phyloP scores from a whole-genome alignment of 2,113 vertebrate species.

The Eurystomus gularis region DNA sequence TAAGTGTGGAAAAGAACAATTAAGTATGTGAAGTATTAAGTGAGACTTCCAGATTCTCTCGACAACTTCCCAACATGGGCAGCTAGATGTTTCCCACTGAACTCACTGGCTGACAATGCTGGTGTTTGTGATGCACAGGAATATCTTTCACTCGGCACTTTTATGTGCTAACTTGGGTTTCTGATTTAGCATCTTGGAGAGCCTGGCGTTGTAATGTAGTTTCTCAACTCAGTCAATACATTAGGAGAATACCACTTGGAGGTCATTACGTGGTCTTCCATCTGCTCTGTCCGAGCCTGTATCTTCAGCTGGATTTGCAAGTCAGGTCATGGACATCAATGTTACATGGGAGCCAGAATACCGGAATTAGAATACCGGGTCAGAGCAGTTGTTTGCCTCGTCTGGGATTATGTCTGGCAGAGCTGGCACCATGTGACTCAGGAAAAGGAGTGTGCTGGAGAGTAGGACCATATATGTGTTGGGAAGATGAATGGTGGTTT shows the following conservation, averaged over 20 bases:
- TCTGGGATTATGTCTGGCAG: not conserved
- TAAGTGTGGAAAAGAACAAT: not conserved
- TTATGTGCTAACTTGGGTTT: constrained; percentile 1
- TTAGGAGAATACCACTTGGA: not conserved
- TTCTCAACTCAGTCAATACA: not conserved
- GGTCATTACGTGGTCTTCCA: not conserved
- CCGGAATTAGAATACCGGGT: not conserved
- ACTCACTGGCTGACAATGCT: not conserved
- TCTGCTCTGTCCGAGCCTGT: not conserved
- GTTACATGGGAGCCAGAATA: not conserved
- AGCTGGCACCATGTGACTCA: not conserved
- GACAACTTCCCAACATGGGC: not conserved
- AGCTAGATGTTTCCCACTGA: not conserved
- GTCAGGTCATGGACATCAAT: not conserved
- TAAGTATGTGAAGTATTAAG: not conserved
- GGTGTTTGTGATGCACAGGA: not conserved
- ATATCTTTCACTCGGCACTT: not conserved
- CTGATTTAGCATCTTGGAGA: not conserved
- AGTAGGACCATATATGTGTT: not conserved
- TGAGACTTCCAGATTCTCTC: not conserved
- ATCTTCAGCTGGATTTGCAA: constrained; percentile 1
- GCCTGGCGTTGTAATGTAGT: not conserved
- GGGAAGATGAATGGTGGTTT: not conserved
- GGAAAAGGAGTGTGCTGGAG: not conserved
- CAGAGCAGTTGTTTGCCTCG: not conserved